A percentile compares a stretch with the other conserved stretches of the same genome.
These are phyloP conservation scores for Chloroceryle inda DNA, from an alignment of 2,797 vertebrate species.

Conservation along the genomic window DNA sequence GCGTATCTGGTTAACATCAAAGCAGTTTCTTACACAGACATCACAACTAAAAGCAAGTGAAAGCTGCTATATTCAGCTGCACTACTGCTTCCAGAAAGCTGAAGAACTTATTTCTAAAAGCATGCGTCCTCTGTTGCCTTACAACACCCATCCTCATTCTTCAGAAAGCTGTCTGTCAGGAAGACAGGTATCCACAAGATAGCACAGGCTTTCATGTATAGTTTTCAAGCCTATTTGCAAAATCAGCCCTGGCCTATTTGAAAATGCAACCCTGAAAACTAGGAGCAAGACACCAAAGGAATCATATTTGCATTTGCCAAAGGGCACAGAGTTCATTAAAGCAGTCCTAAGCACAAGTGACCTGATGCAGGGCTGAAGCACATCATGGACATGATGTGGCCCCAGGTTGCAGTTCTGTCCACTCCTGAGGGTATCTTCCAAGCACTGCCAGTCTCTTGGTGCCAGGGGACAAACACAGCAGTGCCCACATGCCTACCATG, in stretches of 20 bases:
- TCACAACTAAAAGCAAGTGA: neutral
- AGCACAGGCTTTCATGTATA: neutral
- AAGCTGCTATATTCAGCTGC: neutral
- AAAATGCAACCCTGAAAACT: neutral
- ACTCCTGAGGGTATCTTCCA: neutral
- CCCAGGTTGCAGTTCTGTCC: neutral
- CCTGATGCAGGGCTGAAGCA: neutral
- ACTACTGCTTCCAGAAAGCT: neutral
- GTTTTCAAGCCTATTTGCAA: neutral
- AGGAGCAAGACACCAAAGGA: neutral
- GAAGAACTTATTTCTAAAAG: neutral
- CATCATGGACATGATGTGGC: accelerated
- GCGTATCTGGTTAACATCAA: neutral
- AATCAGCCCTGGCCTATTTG: neutral
- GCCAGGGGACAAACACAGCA: neutral
- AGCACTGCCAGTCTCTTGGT: neutral
- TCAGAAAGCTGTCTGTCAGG: neutral
- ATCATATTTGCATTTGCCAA: neutral
- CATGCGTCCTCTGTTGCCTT: neutral
- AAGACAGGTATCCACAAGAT: neutral
- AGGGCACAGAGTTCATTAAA: neutral
- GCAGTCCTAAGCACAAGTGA: neutral
- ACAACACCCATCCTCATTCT: neutral
- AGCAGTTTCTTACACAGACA: neutral
- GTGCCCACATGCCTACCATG: accelerated